Evolutionary conservation across 2,797 vertebrate genomes (phyloP), one percentile per base, ranked within the genome.

Genomic region (Botia almorhae): DNA sequence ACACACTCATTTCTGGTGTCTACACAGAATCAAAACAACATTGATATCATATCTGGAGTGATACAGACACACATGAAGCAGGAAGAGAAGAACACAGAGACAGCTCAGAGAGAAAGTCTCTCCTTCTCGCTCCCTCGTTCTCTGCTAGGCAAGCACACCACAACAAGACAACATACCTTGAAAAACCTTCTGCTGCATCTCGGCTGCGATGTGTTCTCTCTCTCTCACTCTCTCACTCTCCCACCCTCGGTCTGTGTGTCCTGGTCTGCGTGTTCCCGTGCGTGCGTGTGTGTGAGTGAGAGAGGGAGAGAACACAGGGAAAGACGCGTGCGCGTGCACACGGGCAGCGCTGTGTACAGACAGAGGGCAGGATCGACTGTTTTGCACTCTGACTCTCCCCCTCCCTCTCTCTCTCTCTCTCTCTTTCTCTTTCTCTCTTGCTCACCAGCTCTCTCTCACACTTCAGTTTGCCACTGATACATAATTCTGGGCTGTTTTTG

Each of bases 141-240:
- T 91, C 92, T 81, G 89, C 90, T 93, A 93, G 93, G 90, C 91
- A 91, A 94, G 92, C 92, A 93, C 93, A 94, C 91, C 93, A 94
- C 92, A 90, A 89, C 87, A 92, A 92, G 92, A 93, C 90, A 93
- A 95, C 94, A 90, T 95, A 95, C 94, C 94, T 95, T 92, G 91
- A 89, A 91, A 94, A 93, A 91, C 92, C 93, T 94, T 92, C 91
- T 93, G 94, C 94, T 94, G 93, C 94, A 95, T 94, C 93, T 95
- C 93, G 92, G 94, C 93, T 94, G 94, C 93, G 94, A 94, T 94
- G 92, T 94, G 93, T 93, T 93, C 91, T 93, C 93, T 84, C 93
- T 84, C 88, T 87, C 86, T 91, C 91, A 92, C 89, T 90, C 91
- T 90, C 93, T 91, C 92, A 87, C 92, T 90, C 92, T 90, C 87